A percentile compares a stretch with the other conserved stretches of the same genome.
Conservation (phyloP, 2,888 invertebrate genomes). For the Megamerina dolium region DNA sequence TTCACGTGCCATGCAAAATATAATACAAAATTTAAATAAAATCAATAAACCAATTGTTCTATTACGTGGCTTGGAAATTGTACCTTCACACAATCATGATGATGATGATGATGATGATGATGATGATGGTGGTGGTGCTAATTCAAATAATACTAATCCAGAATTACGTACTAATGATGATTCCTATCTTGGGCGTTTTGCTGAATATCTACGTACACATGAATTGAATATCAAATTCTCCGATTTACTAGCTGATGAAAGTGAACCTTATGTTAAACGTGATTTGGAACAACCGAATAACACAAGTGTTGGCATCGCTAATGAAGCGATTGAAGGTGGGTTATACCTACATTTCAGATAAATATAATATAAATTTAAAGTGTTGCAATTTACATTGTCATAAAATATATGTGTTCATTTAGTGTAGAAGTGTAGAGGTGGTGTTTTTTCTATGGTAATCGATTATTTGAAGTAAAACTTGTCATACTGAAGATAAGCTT, state of each 20-base stretch:
- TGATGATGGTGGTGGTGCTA: background rate
- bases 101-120: conserved; percentile 3
- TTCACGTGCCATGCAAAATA: conserved; percentile 50
- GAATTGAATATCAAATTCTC: conserved; percentile 67
- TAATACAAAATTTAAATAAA: conserved; percentile 53
- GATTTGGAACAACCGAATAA: conserved; percentile 21
- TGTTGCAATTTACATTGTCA: background rate
- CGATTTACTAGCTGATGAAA: conserved; percentile 53
- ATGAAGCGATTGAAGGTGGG: conserved; percentile 23
- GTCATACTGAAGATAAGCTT: no score
- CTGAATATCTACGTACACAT: conserved; percentile 64
- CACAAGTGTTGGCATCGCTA: background rate
- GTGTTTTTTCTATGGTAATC: no score
- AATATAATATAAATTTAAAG: background rate
- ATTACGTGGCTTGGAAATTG: conserved; percentile 45
- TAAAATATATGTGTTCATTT: no score
- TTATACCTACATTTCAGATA: no score
- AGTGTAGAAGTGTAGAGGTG: no score
- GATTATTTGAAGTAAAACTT: no score
- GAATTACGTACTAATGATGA: no score
- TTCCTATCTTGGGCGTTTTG: conserved; percentile 52
- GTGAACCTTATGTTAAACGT: conserved; percentile 16
- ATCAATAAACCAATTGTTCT: conserved; percentile 38
- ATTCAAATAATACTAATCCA: background rate
- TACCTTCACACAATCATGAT: conserved; percentile 21